Base-by-base conservation (phyloP, 37 sponge, comb jelly and placozoan species). In the Spongilla lacustris region DNA sequence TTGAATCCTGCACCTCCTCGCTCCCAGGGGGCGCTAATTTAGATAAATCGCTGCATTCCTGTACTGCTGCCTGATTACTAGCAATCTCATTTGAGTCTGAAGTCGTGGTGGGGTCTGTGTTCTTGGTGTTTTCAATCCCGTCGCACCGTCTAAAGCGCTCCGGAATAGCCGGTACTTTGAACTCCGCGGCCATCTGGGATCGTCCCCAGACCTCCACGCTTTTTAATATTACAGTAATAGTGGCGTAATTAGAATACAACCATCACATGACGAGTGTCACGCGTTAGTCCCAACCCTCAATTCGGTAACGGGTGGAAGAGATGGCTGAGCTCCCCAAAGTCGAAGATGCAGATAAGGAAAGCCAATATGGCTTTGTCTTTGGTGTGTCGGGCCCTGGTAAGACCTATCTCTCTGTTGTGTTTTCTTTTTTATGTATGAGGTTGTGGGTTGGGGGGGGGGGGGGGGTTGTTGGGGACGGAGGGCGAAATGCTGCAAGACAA, bases 361-460 rank as follows among this genome's bases (percentile, higher is more conserved):
- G 94, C 81, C 71, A 69, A 68, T 97, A 98, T 74, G 99, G 99
- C 36, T 98, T 89, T 67, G 97, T 98, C n/a, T 90, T 83, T 68
- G 99, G 93, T 23, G 99, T 98, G 0, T 98, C 99, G 29, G 99
- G 99, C 50, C 99, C 99, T 50, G 98, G 98, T 97, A 71, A 90
- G 89, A 29, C 6, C 3, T 41, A 41, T 41, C 6, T 3, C 41
- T 41, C 41, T 3, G 41, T 41, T 41, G 71, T 68, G 82, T 34
- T 0, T 58, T 3, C 10, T 0, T n/a, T 26, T 23, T 34, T 10
- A 73, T 83, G 27, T 0, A 1, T n/a, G 22, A 28, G 30, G 73
- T 67, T n/a, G 36, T 30, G 23, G n/a, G n/a, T 41, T 6, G 41
- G 6, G 71, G 71, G 71, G 2, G 28, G 4, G 28, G 2, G 71